A percentile compares a stretch with the other conserved stretches of the same genome.
These are phyloP conservation scores for Porphyrio hochstetteri DNA, from an alignment of 2,113 vertebrate species.

Conservation along the genomic window DNA sequence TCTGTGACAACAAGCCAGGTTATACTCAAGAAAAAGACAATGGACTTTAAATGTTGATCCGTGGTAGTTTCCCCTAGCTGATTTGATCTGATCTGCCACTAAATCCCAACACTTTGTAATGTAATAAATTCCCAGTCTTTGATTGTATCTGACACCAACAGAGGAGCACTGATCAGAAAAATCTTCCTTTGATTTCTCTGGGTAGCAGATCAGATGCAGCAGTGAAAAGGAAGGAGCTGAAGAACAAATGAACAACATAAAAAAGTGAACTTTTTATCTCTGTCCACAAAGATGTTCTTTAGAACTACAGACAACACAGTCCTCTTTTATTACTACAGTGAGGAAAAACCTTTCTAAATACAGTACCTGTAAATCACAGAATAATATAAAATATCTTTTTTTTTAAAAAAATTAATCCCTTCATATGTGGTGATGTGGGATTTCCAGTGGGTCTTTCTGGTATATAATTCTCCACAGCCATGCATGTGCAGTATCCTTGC, in stretches of 20 bases:
- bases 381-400: neutral
- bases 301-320: neutral
- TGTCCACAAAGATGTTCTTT: constrained; percentile 4
- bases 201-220: constrained; percentile 4
- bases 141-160: constrained; percentile 14
- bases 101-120: constrained; percentile 32
- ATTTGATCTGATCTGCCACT: neutral
- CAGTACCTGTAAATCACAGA: neutral
- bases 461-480: neutral
- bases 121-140: constrained; percentile 29
- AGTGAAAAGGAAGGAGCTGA: constrained; percentile 6
- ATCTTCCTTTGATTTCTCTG: constrained; percentile 39
- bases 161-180: constrained; percentile 35
- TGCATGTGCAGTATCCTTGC: neutral
- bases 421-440: neutral
- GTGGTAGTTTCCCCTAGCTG: neutral
- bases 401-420: neutral
- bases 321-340: neutral
- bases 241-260: neutral
- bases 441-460: neutral
- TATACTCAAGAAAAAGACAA: neutral
- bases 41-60: neutral
- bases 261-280: constrained; percentile 14
- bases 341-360: neutral
- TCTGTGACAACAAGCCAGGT: neutral